Percentiles rank a stretch among this genome's conserved stretches.
Conservation (phyloP, 2,888 invertebrate species). For the Limnephilus rhombicus region DNA sequence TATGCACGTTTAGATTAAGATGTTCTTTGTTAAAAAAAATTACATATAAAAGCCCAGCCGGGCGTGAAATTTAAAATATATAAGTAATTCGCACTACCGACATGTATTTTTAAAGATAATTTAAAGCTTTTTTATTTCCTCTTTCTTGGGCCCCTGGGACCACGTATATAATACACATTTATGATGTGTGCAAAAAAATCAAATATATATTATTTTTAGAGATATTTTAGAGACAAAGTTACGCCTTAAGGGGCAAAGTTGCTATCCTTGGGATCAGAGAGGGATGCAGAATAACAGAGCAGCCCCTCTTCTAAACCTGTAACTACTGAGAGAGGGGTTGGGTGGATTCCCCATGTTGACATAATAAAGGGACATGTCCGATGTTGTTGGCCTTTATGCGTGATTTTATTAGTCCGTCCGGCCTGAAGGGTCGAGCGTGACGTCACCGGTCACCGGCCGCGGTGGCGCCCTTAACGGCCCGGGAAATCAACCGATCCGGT, state of each 20-base stretch:
- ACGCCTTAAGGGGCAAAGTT: not conserved
- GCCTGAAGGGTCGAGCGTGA: not conserved
- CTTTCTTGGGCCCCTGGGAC: no score
- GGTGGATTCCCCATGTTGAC: not conserved
- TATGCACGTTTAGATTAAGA: no score
- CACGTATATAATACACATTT: no score
- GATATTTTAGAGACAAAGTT: not conserved
- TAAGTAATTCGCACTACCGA: no score
- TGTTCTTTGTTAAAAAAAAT: no score
- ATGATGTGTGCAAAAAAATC: no score
- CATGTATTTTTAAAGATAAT: no score
- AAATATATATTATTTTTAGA: no score
- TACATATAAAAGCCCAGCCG: no score
- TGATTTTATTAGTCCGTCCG: not conserved
- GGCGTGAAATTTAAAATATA: no score
- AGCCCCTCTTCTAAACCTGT: not conserved
- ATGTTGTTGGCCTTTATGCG: constrained; percentile 5
- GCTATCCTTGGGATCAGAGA: not conserved
- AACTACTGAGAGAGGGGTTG: not conserved
- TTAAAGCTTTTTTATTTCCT: no score
- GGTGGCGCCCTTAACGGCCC: not conserved
- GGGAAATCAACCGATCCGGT: not conserved
- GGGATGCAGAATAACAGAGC: not conserved
- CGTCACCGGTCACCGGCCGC: not conserved
- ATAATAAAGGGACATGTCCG: constrained; percentile 8